Base-by-base conservation (phyloP, 2,797 vertebrate species). In the Cercopithecus petaurista region DNA sequence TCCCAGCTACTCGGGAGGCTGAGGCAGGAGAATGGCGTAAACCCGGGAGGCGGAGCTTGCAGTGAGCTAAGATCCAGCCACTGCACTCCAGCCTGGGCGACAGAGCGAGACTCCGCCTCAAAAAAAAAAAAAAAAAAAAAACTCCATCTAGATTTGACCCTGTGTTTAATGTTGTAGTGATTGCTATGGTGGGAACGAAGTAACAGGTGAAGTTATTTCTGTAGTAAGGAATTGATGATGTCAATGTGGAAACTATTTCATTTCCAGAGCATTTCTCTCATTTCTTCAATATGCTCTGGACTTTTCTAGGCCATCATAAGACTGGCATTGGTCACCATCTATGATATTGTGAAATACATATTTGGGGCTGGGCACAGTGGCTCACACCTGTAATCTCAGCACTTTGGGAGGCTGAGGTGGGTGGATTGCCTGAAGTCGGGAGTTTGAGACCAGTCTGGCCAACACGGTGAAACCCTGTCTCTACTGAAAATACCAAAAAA, bases 211-310 rank as follows among this genome's bases (percentile, higher is more conserved):
- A 88, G 57, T 90, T 72, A 17, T 83, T 86, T 43, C 41, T 75
- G 70, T 50, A 57, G 64, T 21, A 83, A 77, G 67, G n/a, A 76
- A 72, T 48, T 19, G 76, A 59, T 76, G 36, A 10, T 90, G 41
- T 80, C 46, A 30, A 0, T 39, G 22, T 91, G 64, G 46, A 84
- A 81, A 76, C 59, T 67, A 87, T 52, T 87, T 90, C 52, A 79
- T 57, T 88, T 82, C 57, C 64, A 83, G 55, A 67, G 39, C 48
- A 59, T 46, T 70, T 94, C 24, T 95, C 24, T 93, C 28, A 57
- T 79, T 55, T 94, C 72, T 84, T 6, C 12, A 17, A 1, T 77
- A 24, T 86, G 8, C 19, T 64, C 15, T 82, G 36, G n/a, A 21
- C n/a, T 86, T 22, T 72, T 93, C 17, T 85, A n/a, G 61, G 67